These are phyloP conservation scores for Brevimyrus niger DNA, from an alignment of 2,113 vertebrate genomes.

Conservation along the genomic window DNA sequence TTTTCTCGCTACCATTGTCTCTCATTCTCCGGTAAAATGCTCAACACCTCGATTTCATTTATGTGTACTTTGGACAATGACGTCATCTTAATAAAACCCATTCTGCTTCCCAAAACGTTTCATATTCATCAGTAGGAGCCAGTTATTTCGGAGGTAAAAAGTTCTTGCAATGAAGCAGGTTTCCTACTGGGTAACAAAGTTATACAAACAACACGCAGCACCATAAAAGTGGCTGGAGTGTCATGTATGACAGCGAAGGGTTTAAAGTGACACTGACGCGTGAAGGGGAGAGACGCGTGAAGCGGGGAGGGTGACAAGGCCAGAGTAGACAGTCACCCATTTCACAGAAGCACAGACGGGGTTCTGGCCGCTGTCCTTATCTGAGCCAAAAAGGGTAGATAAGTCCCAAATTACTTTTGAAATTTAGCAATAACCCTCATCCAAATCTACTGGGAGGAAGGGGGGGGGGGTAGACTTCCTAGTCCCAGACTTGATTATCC, in stretches of 20 bases:
- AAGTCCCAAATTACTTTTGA: constrained; percentile 40
- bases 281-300: background rate
- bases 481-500: constrained; percentile 54
- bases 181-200: background rate
- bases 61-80: too few relatives aligned
- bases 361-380: constrained; percentile 37
- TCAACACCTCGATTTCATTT: too few relatives aligned
- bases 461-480: constrained; percentile 26
- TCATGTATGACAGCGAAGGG: background rate
- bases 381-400: constrained; percentile 36
- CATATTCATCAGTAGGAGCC: background rate
- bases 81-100: too few relatives aligned
- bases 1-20: too few relatives aligned
- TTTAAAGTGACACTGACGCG: background rate
- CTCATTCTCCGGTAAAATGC: too few relatives aligned
- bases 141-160: background rate
- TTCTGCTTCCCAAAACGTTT: background rate
- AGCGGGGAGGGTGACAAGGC: background rate
- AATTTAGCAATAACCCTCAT: constrained; percentile 37
- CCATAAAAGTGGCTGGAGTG: background rate
- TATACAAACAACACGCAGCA: background rate
- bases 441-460: constrained; percentile 22
- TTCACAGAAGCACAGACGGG: constrained; percentile 52
- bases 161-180: background rate
- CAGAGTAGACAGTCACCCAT: constrained; percentile 41